These are phyloP conservation scores for Fratercula arctica DNA, from an alignment of 2,797 vertebrate genomes.

Conservation along the genomic window DNA sequence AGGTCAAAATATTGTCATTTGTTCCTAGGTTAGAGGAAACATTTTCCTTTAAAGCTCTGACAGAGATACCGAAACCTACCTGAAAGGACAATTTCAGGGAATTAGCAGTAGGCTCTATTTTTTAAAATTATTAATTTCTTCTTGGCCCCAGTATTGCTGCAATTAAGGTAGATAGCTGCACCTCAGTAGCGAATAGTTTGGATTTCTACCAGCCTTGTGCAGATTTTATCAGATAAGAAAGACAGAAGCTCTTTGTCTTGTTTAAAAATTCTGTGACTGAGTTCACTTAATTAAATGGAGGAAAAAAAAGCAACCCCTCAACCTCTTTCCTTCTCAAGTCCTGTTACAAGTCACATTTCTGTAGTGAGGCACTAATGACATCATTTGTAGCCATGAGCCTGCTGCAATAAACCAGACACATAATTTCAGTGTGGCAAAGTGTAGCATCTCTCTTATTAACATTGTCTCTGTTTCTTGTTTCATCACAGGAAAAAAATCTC, in stretches of 20 bases:
- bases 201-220: not conserved
- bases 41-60: not conserved
- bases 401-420: not conserved
- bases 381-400: not conserved
- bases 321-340: not conserved
- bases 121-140: not conserved
- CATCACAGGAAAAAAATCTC: conserved; percentile 8
- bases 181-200: not conserved
- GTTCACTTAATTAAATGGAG: not conserved
- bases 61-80: not conserved
- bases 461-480: not conserved
- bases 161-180: not conserved
- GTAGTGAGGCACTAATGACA: not conserved
- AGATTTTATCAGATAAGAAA: not conserved
- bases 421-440: not conserved
- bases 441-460: not conserved
- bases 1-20: not conserved
- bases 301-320: not conserved
- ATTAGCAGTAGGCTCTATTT: not conserved
- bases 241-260: not conserved
- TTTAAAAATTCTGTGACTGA: not conserved
- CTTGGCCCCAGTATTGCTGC: not conserved
- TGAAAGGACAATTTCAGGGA: not conserved
- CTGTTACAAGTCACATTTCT: not conserved
- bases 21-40: not conserved